Base-by-base conservation (phyloP, 2,797 vertebrate genomes). In the Tauraco hartlaubi region DNA sequence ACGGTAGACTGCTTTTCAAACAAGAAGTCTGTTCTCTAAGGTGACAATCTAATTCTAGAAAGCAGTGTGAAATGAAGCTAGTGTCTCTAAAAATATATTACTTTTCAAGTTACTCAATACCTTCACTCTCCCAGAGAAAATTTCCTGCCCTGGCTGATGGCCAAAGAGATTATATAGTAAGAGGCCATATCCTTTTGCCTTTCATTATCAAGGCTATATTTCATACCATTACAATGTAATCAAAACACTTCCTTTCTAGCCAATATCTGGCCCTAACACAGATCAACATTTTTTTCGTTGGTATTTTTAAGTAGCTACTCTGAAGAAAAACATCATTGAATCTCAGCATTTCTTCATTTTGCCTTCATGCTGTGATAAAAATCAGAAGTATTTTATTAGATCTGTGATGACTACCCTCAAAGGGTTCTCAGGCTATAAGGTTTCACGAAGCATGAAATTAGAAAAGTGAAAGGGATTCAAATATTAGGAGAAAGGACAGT, bases 141-240 rank as follows among this genome's bases (percentile, higher is more conserved):
- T 89, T 95, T 98, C 96, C 94, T 98, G 87, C 35, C 77, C 86
- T 98, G 97, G 96, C 92, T 89, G 97, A 97, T 96, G 68, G 89
- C 96, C 97, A 98, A 82, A 74, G 44, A 96, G 95, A 97, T 97
- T 94, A 95, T 95, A 91, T 31, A 88, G 68, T 94, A 96, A 95
- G 76, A 95, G 88, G 46, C 85, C 76, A 90, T 87, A 96, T 92
- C 94, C 92, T 97, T 89, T 97, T 97, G 90, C 96, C 55, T 96
- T 92, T 95, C 68, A 85, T 95, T 96, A 92, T 96, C 89, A 95
- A 90, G 85, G 85, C 82, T 90, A 71, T 96, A 88, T 90, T 98
- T 98, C 94, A 95, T 94, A 90, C 95, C 87, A 76, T 94, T 97
- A 93, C 83, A 96, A 79, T 87, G 88, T 94, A 96, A 97, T 94